Evolutionary conservation across 2,797 vertebrate species (phyloP).

Genomic region (Periparus ater): DNA sequence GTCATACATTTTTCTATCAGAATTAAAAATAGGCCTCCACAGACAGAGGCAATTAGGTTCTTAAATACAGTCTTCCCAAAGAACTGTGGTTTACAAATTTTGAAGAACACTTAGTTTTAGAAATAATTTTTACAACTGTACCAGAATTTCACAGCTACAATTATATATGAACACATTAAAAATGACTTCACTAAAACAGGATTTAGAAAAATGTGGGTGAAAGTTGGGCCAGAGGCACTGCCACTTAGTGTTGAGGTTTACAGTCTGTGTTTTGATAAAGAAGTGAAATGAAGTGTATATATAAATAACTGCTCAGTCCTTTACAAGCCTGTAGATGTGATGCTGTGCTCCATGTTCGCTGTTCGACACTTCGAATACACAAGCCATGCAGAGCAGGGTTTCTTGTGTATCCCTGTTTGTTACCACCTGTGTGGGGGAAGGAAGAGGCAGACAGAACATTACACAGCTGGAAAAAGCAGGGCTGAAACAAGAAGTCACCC

Average conservation of each 20-base stretch:
- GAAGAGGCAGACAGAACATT: background rate
- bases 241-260: constrained; percentile 91
- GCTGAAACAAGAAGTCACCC: background rate
- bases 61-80: constrained; percentile 79
- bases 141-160: constrained; percentile 96
- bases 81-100: constrained; percentile 78
- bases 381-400: constrained; percentile 98
- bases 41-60: constrained; percentile 70
- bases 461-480: background rate
- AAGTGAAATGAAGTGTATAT: constrained; percentile 74
- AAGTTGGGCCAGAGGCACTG: constrained; percentile 91
- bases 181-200: constrained; percentile 86
- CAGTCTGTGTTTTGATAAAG: constrained; percentile 85
- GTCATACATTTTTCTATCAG: constrained; percentile 73
- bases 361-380: constrained; percentile 99
- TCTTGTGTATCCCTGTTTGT: constrained; percentile 99
- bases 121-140: constrained; percentile 95
- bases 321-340: constrained; percentile 99
- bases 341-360: constrained; percentile 99
- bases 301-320: constrained; percentile 91
- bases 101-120: constrained; percentile 80
- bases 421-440: constrained; percentile 85
- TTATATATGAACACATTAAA: constrained; percentile 90
- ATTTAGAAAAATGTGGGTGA: constrained; percentile 85
- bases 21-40: constrained; percentile 74